phyloP scores from a whole-genome alignment of 2,888 invertebrate genomes.

The Agrypnus murinus region DNA sequence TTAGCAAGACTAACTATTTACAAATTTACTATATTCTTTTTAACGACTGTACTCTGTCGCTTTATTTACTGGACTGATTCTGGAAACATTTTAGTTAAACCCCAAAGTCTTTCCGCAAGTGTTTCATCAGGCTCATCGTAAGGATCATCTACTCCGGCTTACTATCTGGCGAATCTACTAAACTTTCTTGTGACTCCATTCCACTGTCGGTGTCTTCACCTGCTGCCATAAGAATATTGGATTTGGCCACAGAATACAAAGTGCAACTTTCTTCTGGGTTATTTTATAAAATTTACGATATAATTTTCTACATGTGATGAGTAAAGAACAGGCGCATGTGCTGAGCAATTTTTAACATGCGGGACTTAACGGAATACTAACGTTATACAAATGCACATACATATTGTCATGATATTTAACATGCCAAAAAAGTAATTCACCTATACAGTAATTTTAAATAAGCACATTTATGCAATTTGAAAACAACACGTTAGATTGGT shows the following conservation, averaged over 20 bases:
- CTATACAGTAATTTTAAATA: too few relatives aligned
- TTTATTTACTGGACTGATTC: conserved; percentile 86
- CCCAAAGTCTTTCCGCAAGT: conserved; percentile 89
- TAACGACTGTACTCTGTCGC: too few relatives aligned
- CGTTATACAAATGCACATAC: too few relatives aligned
- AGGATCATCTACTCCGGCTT: conserved; percentile 66
- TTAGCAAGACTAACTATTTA: too few relatives aligned
- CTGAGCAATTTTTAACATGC: not conserved
- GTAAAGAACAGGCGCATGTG: conserved; percentile 24
- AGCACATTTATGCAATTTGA: too few relatives aligned
- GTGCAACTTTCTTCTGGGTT: conserved; percentile 9
- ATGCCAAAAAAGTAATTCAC: too few relatives aligned
- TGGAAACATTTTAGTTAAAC: conserved; percentile 98
- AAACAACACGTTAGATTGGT: too few relatives aligned
- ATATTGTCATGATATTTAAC: too few relatives aligned
- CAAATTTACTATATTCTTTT: too few relatives aligned
- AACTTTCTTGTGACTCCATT: conserved; percentile 73
- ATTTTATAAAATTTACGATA: conserved; percentile 7
- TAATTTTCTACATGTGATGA: conserved; percentile 38
- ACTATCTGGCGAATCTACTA: conserved; percentile 66
- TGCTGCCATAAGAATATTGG: conserved; percentile 69
- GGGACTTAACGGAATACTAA: not conserved
- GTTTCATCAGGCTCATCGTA: conserved; percentile 87
- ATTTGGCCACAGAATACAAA: conserved; percentile 12
- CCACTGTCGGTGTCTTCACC: conserved; percentile 73